Evolutionary conservation across 2,888 invertebrate species (phyloP), one percentile per base, ranked within the genome.

Genomic region (Acrobasis repandana): DNA sequence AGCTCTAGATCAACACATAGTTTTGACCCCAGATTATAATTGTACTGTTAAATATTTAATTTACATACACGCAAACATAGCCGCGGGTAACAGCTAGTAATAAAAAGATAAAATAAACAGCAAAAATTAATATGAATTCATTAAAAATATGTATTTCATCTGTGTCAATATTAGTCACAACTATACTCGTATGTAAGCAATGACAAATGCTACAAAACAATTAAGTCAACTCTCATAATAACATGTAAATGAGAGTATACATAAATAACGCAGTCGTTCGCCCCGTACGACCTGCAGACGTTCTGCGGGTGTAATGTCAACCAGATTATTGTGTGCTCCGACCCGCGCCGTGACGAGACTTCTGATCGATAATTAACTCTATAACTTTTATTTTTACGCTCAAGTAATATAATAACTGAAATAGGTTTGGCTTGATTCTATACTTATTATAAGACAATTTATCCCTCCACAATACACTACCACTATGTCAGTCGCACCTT

Each of bases 241-340:
- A 28, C 50, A 50, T 43, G 43, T 43, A 43, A 43, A 43, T 43
- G 43, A 43, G n/a, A 14, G 38, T 14, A n/a, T 50, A 8, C 28
- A 28, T 34, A 49, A 58, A 58, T 58, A 50, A 47, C 14, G 15
- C 51, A 61, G 77, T 66, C 69, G 60, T 60, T 61, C 67, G 80
- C 75, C 83, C 82, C 77, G 66, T 62, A 71, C 73, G 85, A 85
- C 85, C 85, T 85, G 84, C 73, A 85, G 85, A 85, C 85, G 84
- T 74, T 81, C 80, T 72, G 36, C 71, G 79, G 77, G 73, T 77
- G 69, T 75, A 85, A 83, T 85, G 85, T 85, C 85, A 83, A 78
- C 76, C 75, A 79, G 82, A 82, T 83, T 83, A 82, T 81, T 80
- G 82, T 81, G 76, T 80, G 72, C 71, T 67, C 71, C 71, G 80